Evolutionary conservation across 2,113 vertebrate species (phyloP).

Genomic region (Parus major): DNA sequence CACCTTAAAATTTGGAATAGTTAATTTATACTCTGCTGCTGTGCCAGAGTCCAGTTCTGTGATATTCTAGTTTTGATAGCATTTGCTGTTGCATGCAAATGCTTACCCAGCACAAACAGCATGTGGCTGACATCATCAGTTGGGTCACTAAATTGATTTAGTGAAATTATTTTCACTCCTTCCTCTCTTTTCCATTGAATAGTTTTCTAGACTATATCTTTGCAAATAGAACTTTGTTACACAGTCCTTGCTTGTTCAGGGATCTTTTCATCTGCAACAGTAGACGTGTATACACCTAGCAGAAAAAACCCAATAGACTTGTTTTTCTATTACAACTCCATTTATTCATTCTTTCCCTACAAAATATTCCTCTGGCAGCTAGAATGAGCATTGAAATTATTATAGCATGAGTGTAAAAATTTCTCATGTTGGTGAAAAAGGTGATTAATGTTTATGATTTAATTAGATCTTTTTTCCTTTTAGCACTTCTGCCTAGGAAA

Average conservation of each 20-base stretch:
- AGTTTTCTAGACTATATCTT: not conserved
- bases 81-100: not conserved
- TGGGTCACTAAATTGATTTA: not conserved
- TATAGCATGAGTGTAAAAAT: not conserved
- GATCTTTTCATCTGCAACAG: not conserved
- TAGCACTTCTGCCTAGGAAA: not conserved
- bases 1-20: not conserved
- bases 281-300: not conserved
- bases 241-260: not conserved
- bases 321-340: not conserved
- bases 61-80: not conserved
- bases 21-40: not conserved
- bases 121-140: not conserved
- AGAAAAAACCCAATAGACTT: not conserved
- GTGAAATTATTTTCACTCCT: not conserved
- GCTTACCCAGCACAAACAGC: not conserved
- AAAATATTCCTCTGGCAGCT: not conserved
- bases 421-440: not conserved
- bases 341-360: not conserved
- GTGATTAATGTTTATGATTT: not conserved
- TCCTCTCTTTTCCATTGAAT: not conserved
- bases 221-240: not conserved
- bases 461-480: not conserved
- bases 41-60: not conserved
- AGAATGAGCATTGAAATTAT: not conserved